Base-by-base conservation (phyloP, 2,113 vertebrate genomes). In the Boulengeromyrus knoepffleri region DNA sequence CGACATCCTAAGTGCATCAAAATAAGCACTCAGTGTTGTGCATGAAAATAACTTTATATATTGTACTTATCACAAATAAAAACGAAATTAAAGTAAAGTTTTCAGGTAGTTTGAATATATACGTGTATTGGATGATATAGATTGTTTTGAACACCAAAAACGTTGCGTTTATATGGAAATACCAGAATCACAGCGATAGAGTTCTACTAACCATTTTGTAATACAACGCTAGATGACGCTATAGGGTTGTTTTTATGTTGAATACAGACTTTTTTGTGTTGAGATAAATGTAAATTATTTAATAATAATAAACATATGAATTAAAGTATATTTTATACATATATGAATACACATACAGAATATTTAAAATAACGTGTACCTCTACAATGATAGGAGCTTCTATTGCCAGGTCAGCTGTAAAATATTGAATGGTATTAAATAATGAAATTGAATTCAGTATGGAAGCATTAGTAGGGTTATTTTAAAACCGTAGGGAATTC, bases 191-290 rank as follows among this genome's bases (percentile, higher is more conserved):
- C 13, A 39, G 31, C 70, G 10, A 39, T 36, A 77, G 3, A 39
- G 17, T 77, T 77, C 31, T 77, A 15, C 36, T 77, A 36, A 77
- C 31, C 12, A 42, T 36, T 80, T 19, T 80, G 8, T 19, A 80
- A 42, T 80, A 19, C 2, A 86, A 89, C 94, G 6, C 91, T 93
- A 94, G 93, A 85, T 92, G 94, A 85, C 92, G 66, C 90, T 77
- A 83, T 10, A 87, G 31, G 42, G 13, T 85, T 49, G 45, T 49
- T 49, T 85, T 85, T 85, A 46, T 47, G 46, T 49, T 85, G 46
- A 85, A 27, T 85, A 85, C 83, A 47, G 24, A 36, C 45, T 85
- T 85, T 46, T 58, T 83, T 83, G 31, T 46, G 36, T 84, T 1
- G 1, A 19, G 7, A 84, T 8, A 84, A 42, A 42, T 42, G 36